Conservation (phyloP, 92 coral and sea anemone genomes). For the Desmophyllum pertusum region DNA sequence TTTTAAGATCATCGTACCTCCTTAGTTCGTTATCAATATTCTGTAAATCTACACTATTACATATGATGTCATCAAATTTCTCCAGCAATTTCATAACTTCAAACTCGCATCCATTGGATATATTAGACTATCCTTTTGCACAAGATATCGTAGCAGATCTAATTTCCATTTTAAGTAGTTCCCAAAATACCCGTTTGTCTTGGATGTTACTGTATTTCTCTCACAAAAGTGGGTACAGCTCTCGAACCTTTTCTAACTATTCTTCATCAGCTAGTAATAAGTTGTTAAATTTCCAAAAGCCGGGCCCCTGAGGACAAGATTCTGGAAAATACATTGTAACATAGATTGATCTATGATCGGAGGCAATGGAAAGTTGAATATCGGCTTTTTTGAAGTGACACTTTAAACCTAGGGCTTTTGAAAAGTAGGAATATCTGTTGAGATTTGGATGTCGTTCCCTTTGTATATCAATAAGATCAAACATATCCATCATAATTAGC, state of each 20-base stretch:
- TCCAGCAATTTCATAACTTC: neutral
- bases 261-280: neutral
- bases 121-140: neutral
- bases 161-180: neutral
- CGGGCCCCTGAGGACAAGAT: neutral
- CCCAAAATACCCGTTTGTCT: neutral
- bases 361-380: neutral
- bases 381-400: neutral
- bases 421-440: neutral
- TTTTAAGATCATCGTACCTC: neutral
- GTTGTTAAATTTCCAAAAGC: slow-evolving; percentile 1
- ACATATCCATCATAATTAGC: neutral
- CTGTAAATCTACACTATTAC: neutral
- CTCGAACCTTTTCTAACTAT: neutral
- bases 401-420: neutral
- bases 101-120: neutral
- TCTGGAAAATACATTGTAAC: neutral
- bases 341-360: neutral
- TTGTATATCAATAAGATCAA: slow-evolving; percentile 1
- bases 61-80: neutral
- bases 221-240: neutral
- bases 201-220: neutral
- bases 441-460: neutral
- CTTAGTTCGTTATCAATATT: neutral
- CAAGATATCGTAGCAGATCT: neutral